Conservation (phyloP, 2,113 vertebrate species). For the Gymnorhina tibicen region DNA sequence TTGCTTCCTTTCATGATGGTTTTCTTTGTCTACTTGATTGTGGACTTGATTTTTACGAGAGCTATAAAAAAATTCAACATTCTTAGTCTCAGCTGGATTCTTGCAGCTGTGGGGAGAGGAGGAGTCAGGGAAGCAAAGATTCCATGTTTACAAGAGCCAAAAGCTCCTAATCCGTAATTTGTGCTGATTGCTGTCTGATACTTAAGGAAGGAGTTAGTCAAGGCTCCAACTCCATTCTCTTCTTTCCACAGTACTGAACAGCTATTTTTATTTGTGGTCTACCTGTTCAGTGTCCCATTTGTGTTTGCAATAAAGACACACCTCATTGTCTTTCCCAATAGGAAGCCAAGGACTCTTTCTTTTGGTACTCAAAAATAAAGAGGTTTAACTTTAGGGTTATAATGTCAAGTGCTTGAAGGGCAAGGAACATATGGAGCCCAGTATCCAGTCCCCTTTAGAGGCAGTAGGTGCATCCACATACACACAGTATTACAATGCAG, state of each 20-base stretch:
- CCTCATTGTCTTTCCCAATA: background rate
- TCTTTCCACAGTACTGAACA: background rate
- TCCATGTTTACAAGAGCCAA: constrained; percentile 25
- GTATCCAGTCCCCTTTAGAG: background rate
- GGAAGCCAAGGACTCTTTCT: background rate
- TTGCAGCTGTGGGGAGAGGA: constrained; percentile 15
- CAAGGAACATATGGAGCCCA: background rate
- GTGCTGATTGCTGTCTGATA: constrained; percentile 55
- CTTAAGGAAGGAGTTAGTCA: constrained; percentile 54
- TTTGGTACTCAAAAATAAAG: background rate
- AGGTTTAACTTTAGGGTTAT: background rate
- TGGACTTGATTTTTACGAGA: constrained; percentile 49
- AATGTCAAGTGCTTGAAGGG: background rate
- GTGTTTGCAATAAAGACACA: background rate
- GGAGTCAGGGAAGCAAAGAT: background rate
- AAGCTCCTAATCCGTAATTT: constrained; percentile 2
- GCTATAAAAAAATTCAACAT: background rate
- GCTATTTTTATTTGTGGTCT: constrained; percentile 14
- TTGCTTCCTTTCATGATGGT: constrained; percentile 11
- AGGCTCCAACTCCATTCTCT: background rate
- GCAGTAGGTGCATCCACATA: background rate
- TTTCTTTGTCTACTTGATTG: constrained; percentile 55
- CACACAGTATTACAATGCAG: background rate
- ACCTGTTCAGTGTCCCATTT: background rate
- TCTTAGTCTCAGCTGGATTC: constrained; percentile 31